Conservation (phyloP, 2,888 invertebrate genomes). For the Nematopogon swammerdamellus region DNA sequence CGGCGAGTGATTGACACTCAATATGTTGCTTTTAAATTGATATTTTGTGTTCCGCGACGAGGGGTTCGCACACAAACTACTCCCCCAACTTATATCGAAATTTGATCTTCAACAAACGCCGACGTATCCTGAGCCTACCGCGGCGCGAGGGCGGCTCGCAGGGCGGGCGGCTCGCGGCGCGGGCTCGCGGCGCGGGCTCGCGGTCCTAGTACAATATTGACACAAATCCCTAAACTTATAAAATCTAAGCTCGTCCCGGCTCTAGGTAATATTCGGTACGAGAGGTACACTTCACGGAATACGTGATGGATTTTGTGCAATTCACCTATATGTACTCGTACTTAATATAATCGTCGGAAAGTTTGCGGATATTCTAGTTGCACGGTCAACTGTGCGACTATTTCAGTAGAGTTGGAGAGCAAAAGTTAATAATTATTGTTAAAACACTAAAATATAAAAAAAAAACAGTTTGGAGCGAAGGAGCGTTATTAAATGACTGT, state of each 20-base stretch:
- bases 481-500: too few species aligned
- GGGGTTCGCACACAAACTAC: background rate
- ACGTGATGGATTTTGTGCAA: too few species aligned
- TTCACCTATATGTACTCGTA: too few species aligned
- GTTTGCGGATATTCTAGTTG: too few species aligned
- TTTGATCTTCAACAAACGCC: background rate
- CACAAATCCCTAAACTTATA: conserved; percentile 57
- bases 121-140: too few species aligned
- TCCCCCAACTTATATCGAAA: background rate
- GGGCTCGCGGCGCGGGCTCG: conserved; percentile 4
- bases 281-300: too few species aligned
- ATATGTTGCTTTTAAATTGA: background rate
- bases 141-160: background rate
- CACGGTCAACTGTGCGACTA: too few species aligned
- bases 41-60: background rate
- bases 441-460: too few species aligned
- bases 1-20: background rate
- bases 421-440: too few species aligned
- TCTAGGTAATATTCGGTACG: conserved; percentile 45
- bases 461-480: too few species aligned
- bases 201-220: conserved; percentile 56
- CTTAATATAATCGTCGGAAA: too few species aligned
- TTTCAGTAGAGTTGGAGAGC: too few species aligned
- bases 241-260: conserved; percentile 49
- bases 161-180: background rate